Base-by-base conservation (phyloP, 64 coral and sea anemone genomes). In the Catalaphyllia jardinei region DNA sequence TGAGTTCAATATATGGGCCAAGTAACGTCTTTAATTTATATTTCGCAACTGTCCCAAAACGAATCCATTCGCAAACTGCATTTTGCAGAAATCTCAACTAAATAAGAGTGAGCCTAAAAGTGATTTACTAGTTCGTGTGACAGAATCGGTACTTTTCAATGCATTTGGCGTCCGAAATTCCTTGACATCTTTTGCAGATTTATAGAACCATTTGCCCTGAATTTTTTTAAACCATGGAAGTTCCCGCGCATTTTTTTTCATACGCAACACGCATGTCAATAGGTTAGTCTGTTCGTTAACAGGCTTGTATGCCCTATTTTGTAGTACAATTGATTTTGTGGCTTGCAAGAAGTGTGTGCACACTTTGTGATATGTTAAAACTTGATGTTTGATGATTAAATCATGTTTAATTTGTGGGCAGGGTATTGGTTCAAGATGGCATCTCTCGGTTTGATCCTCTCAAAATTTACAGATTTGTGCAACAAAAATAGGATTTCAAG, bases 1-100 rank as follows among this genome's bases (percentile, higher is more conserved):
- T 98, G 74, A 90, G 96, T 92, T 39, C 17, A 28, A 25, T 63
- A 25, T n/a, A 27, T 0, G 8, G 25, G 22, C 65, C 10, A 24
- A 67, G 25, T 57, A 57, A 16, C 54, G 42, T 46, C 54, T 3
- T 24, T 28, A n/a, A 69, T 69, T 3, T 24, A 10, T 6, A 69
- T 69, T 69, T 69, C 65, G 65, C 65, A 69, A n/a, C n/a, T 69
- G 25, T 10, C 24, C 2, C 25, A 10, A 0, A 24, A 27, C 22
- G n/a, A 11, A 24, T n/a, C 65, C 65, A 8, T 69, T 69, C 22
- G 22, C 22, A n/a, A 69, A 69, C 9, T n/a, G n/a, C 65, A 5
- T 29, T 4, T 27, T 69, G 25, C n/a, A 69, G 65, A 69, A 27
- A 25, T 69, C 65, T 69, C n/a, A 69, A 27, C 10, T 27, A 22